Evolutionary conservation across 2,113 vertebrate genomes (phyloP).

Genomic region (Polypterus bichir): DNA sequence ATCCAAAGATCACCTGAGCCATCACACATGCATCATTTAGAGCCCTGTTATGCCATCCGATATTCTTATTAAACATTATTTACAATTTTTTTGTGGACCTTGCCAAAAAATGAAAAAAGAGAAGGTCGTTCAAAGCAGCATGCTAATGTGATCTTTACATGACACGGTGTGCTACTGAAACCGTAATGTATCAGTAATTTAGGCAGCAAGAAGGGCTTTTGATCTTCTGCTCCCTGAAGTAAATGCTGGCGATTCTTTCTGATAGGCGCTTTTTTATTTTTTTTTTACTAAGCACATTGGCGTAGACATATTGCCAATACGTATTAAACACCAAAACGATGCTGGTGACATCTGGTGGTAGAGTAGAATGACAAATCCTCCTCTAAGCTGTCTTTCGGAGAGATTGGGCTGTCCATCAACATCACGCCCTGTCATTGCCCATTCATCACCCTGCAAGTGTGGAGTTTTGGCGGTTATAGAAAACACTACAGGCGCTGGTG

Average conservation of each 20-base stretch:
- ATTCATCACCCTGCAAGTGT: constrained; percentile 19
- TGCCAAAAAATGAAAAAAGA: too few species aligned
- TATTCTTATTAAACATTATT: too few species aligned
- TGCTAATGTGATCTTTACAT: too few species aligned
- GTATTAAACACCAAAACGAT: constrained; percentile 37
- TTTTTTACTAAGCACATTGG: constrained; percentile 42
- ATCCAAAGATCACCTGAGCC: too few species aligned
- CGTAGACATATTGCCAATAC: constrained; percentile 46
- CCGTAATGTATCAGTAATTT: too few species aligned
- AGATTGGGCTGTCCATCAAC: constrained; percentile 58
- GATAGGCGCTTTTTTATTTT: not conserved
- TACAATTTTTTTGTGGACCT: too few species aligned
- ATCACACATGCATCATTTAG: too few species aligned
- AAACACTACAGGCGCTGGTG: constrained; percentile 8
- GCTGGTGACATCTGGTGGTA: constrained; percentile 55
- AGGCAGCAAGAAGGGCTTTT: too few species aligned
- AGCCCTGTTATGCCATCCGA: too few species aligned
- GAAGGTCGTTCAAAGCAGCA: too few species aligned
- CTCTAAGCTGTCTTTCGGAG: constrained; percentile 41
- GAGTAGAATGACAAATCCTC: constrained; percentile 45
- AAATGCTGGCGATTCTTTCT: not conserved
- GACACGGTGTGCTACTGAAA: too few species aligned
- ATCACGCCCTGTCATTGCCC: constrained; percentile 36
- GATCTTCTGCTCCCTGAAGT: not conserved
- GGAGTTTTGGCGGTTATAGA: constrained; percentile 14